Percentiles rank a stretch among this genome's conserved stretches.
Conservation (phyloP, 2,113 vertebrate genomes). For the Colaptes auratus region DNA sequence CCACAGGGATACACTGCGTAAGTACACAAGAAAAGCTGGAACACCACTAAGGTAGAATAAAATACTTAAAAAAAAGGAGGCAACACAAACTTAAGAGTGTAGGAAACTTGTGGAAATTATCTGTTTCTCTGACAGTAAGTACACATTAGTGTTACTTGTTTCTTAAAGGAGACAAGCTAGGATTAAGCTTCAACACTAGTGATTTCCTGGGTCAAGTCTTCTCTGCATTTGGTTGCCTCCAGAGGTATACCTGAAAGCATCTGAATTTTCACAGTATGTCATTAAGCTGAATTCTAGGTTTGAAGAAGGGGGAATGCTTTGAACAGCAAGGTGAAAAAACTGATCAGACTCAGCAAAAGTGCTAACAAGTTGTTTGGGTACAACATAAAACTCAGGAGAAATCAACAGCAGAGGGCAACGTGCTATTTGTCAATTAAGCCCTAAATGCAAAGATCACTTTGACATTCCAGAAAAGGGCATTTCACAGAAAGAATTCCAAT, state of each 20-base stretch:
- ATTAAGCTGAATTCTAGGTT: background rate
- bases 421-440: background rate
- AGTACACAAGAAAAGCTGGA: background rate
- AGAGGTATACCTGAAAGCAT: background rate
- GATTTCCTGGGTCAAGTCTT: background rate
- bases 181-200: background rate
- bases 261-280: background rate
- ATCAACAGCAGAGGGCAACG: background rate
- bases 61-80: background rate
- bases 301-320: background rate
- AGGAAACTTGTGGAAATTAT: background rate
- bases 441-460: background rate
- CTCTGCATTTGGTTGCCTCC: background rate
- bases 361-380: background rate
- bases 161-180: background rate
- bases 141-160: background rate
- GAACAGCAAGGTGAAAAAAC: background rate
- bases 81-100: background rate
- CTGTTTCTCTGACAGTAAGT: background rate
- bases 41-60: background rate
- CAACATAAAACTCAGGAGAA: background rate
- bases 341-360: background rate
- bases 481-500: background rate
- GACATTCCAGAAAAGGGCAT: background rate
- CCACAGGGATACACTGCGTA: background rate